Conservation (phyloP, 2,113 vertebrate species). For the Albula goreensis region DNA sequence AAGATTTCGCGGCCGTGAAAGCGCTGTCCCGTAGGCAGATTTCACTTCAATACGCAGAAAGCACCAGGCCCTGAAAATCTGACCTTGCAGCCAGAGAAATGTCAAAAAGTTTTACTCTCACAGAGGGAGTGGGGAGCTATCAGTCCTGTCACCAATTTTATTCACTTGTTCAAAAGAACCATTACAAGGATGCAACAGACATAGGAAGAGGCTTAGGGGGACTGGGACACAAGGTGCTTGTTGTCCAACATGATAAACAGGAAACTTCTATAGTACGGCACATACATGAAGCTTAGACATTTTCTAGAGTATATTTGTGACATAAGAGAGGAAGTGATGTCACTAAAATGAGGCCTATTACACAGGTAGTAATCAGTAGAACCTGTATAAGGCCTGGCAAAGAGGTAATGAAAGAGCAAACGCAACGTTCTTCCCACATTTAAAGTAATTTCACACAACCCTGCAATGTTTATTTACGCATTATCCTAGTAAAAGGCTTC, state of each 20-base stretch:
- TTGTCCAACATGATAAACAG: not conserved
- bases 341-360: not conserved
- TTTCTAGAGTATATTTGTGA: not conserved
- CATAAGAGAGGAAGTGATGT: not conserved
- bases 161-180: not conserved
- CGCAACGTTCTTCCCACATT: not conserved
- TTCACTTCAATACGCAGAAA: not conserved
- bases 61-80: not conserved
- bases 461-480: slow-evolving; percentile 1
- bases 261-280: not conserved
- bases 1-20: not conserved
- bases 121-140: not conserved
- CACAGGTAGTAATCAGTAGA: not conserved
- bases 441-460: not conserved
- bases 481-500: not conserved
- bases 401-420: slow-evolving; percentile 5
- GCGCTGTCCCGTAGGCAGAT: slow-evolving; percentile 4
- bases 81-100: slow-evolving; percentile 2
- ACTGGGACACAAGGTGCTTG: not conserved
- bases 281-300: not conserved
- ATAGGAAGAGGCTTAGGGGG: not conserved
- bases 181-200: not conserved
- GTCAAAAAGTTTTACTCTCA: not conserved
- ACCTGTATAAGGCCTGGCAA: not conserved
- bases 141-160: not conserved